Evolutionary conservation across 2,888 invertebrate species (phyloP), one percentile per base, ranked within the genome.

Genomic region (Andrena dorsata): DNA sequence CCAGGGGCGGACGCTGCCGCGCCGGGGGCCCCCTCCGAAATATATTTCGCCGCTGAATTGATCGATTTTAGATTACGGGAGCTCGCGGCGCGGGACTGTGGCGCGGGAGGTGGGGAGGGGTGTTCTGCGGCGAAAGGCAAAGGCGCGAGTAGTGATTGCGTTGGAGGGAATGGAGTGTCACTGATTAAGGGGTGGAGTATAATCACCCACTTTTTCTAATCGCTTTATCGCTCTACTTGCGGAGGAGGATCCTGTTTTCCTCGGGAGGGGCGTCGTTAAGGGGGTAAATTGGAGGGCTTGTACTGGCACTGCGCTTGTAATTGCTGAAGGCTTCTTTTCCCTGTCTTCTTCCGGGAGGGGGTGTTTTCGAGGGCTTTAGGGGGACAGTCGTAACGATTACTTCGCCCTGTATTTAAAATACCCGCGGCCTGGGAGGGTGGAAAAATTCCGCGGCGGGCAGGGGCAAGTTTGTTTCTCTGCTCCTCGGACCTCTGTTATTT

Each of bases 401-500:
- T 35, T 69, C 69, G 56, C 26, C 41, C 56, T 28, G 58, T 41
- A 69, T 58, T 69, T 41, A 58, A 56, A 69, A 69, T n/a, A 56
- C 32, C 41, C 23, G 56, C 13, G 56, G 10, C 56, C 56, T 13
- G 51, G n/a, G 69, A 26, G 69, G 58, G 58, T 30, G 53, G 51
- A 66, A 53, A 80, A 65, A 71, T 77, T 77, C 49, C 47, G 60
- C 16, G 56, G 32, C 20, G 10, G 13, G 28, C 16, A 7, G 60
- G 58, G 16, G 76, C 49, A 58, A 73, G 23, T 56, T 23, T 65
- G 60, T 73, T 77, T 61, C 49, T 41, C 51, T 49, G 41, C 56
- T 64, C 30, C 60, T 35, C 63, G 30, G 71, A 26, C 10, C 53
- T 72, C 69, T 77, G 77, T 77, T 66, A 71, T 71, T 77, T 71